Evolutionary conservation across 2,888 invertebrate species (phyloP), one percentile per base, ranked within the genome.

Genomic region (Clivina fossor): DNA sequence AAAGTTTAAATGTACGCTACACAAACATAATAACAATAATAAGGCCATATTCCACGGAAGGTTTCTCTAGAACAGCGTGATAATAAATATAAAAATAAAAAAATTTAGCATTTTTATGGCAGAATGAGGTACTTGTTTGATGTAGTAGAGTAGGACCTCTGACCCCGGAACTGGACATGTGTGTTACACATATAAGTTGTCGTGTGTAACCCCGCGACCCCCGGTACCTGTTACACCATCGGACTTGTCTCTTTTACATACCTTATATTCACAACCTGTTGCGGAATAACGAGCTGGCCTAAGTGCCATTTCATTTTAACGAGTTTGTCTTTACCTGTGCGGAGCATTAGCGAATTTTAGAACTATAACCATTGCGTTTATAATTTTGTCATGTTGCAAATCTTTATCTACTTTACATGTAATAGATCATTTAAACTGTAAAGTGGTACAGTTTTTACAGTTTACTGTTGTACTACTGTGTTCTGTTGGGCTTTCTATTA

Each of bases 161-260:
- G 11, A 46, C 46, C 46, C 46, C 16, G 46, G 32, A 46, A 46
- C 46, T 32, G 28, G 28, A 30, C n/a, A 16, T 38, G n/a, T 18
- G 18, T 38, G 38, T 37, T 11, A 7, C 24, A 43, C 22, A 13
- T 18, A 4, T 20, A 9, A 43, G n/a, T n/a, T 37, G 37, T 35
- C 16, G 11, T 13, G 16, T 15, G 38, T 38, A 8, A 2, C 4
- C 46, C 46, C 18, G 32, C 9, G 46, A 43, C 43, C 43, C n/a
- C 2, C 20, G 38, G 38, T 38, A 38, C 38, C 38, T 38, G 38
- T 11, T 38, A 38, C 20, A 38, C 38, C 18, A n/a, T n/a, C 19
- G 26, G 4, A 24, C 26, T 24, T 38, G 20, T 38, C 20, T 9
- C n/a, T 20, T 38, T 38, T 38, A 38, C 37, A 37, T 9, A 37